Conservation (phyloP, 2,888 invertebrate species). For the Agelastica alni region DNA sequence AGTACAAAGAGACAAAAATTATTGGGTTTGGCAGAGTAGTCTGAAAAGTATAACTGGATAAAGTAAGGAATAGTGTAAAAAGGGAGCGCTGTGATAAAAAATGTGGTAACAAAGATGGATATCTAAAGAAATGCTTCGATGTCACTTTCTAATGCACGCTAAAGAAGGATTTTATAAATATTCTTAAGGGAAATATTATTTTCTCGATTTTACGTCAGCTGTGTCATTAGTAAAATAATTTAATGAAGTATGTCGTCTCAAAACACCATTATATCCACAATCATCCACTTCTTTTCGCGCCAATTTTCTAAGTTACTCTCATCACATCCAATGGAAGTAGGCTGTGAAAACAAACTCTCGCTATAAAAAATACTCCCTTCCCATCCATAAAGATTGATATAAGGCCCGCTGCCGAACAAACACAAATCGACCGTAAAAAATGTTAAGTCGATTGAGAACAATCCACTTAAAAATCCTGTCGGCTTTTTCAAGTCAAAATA, state of each 20-base stretch:
- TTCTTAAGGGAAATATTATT: too few relatives aligned
- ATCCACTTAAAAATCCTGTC: slow-evolving; percentile 26
- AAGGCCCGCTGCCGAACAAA: slow-evolving; percentile 24
- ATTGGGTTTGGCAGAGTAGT: too few relatives aligned
- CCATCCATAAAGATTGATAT: slow-evolving; percentile 25
- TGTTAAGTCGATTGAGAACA: slow-evolving; percentile 27
- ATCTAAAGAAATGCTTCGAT: too few relatives aligned
- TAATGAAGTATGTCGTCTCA: background rate
- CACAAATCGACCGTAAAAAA: slow-evolving; percentile 29
- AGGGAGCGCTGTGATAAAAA: too few relatives aligned
- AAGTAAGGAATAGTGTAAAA: too few relatives aligned
- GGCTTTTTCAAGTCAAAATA: slow-evolving; percentile 20
- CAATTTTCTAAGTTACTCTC: slow-evolving; percentile 16
- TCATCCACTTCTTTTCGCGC: slow-evolving; percentile 15
- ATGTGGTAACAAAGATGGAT: too few relatives aligned
- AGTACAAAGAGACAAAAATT: too few relatives aligned
- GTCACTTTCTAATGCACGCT: too few relatives aligned
- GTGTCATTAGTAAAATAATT: slow-evolving; percentile 6
- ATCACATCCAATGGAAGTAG: slow-evolving; percentile 18
- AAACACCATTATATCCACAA: slow-evolving; percentile 14
- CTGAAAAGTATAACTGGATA: too few relatives aligned
- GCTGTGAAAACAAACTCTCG: slow-evolving; percentile 20
- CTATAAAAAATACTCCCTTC: slow-evolving; percentile 18
- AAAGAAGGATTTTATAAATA: too few relatives aligned
- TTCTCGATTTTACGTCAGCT: too few relatives aligned